Base-by-base conservation (phyloP, 2,888 invertebrate genomes). In the Aleiodes leptofemur region DNA sequence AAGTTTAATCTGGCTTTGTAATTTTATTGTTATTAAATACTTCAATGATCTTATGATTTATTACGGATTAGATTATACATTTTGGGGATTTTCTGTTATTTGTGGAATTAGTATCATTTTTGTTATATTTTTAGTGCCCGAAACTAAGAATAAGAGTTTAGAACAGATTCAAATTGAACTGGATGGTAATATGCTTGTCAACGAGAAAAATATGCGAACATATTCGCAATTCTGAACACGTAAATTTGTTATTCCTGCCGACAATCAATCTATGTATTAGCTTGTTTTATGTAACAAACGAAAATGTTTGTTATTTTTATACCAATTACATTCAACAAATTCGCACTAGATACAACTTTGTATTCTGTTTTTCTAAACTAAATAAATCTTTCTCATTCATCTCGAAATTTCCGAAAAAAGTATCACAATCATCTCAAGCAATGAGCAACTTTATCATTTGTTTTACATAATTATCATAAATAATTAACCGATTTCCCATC, bases 1-100 rank as follows among this genome's bases (percentile, higher is more conserved):
- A 23, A 93, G 96, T 0, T 92, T 95, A 68, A 97, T 96, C 87
- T 96, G 96, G 96, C 88, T 95, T 16, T 90, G 95, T 81, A 95
- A 95, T 61, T 96, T 96, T 87, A 84, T 96, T 0, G 94, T 96
- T 0, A 96, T 96, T 0, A 94, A 94, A 83, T 94, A 94, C 31
- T 96, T 94, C 81, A 88, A 90, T 51, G 91, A 93, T 38, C 82
- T 96, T 70, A 92, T 91, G 56, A 73, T 77, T 0, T 85, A 90
- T 0, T 90, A 95, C 31, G 94, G 94, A 0, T 85, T 90, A 0
- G 93, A 93, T 51, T 91, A 91, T 78, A 94, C 95, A 43, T 96
- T 95, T 88, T 96, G 94, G 93, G 87, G 95, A 55, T 96, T 96
- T 84, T 92, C 94, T 1, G 92, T 89, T 0, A 90, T 95, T 48